Conservation (phyloP, 2,888 invertebrate genomes). For the Lissocephala sabroskyi region DNA sequence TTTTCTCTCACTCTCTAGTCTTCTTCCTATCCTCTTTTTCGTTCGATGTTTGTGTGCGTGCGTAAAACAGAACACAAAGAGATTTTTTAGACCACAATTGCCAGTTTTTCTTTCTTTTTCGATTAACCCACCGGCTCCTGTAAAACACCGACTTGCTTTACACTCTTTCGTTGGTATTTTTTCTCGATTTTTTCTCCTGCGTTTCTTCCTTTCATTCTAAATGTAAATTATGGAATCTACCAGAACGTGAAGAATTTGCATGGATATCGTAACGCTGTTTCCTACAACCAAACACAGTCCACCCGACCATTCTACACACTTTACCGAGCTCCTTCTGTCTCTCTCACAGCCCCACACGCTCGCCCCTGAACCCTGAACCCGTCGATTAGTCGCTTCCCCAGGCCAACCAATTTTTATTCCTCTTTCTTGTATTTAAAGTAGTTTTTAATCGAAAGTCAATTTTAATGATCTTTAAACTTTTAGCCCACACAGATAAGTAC, state of each 20-base stretch:
- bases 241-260: slow-evolving; percentile 70
- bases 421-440: background rate
- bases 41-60: slow-evolving; percentile 10
- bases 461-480: background rate
- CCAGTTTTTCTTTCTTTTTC: slow-evolving; percentile 7
- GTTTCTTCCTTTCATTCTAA: slow-evolving; percentile 25
- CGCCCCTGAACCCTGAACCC: no score
- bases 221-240: slow-evolving; percentile 44
- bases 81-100: slow-evolving; percentile 2
- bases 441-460: background rate
- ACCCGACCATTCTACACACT: slow-evolving; percentile 9
- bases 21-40: slow-evolving; percentile 1
- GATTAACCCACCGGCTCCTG: background rate
- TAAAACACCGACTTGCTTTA: background rate
- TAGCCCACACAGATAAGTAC: background rate
- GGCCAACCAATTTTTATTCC: no score
- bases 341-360: slow-evolving; percentile 1
- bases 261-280: slow-evolving; percentile 69
- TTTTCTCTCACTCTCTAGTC: slow-evolving; percentile 9
- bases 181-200: slow-evolving; percentile 1
- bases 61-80: background rate
- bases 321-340: slow-evolving; percentile 13
- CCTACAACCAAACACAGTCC: slow-evolving; percentile 14
- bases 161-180: no score
- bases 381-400: no score